Evolutionary conservation across 2,888 invertebrate genomes (phyloP).

Genomic region (Hypselothyrea guttata): DNA sequence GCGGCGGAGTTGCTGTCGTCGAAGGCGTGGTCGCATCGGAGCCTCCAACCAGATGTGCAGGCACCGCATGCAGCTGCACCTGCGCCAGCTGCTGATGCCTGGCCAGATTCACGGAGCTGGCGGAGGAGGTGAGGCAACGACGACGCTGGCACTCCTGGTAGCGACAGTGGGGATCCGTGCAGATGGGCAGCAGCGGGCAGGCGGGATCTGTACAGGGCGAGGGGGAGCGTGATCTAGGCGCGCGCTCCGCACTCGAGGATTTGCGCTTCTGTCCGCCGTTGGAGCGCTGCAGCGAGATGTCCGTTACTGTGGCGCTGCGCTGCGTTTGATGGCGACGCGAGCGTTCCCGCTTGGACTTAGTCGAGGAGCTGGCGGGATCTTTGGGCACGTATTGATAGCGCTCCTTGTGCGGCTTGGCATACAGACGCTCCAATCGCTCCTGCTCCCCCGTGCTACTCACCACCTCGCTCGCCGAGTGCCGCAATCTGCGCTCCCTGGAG

Average conservation of each 20-base stretch:
- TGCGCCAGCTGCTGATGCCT: conserved; percentile 79
- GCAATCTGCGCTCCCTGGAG: conserved; percentile 77
- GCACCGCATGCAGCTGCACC: conserved; percentile 79
- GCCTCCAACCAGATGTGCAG: conserved; percentile 59
- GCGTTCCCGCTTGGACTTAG: conserved; percentile 78
- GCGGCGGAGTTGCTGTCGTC: conserved; percentile 64
- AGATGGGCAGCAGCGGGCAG: conserved; percentile 81
- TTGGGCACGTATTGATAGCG: conserved; percentile 82
- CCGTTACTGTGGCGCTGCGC: conserved; percentile 82
- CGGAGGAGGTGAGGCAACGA: conserved; percentile 62
- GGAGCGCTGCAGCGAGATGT: conserved; percentile 79
- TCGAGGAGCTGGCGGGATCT: conserved; percentile 29
- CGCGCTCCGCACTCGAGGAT: conserved; percentile 81
- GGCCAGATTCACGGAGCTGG: conserved; percentile 73
- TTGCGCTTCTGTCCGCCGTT: conserved; percentile 75
- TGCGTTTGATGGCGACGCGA: conserved; percentile 82
- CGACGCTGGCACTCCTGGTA: conserved; percentile 77
- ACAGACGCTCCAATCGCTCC: conserved; percentile 79
- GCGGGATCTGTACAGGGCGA: conserved; percentile 82
- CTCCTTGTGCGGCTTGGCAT: conserved; percentile 81
- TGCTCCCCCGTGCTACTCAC: conserved; percentile 63
- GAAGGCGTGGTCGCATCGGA: conserved; percentile 75
- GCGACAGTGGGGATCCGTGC: conserved; percentile 82
- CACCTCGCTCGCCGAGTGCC: conserved; percentile 82
- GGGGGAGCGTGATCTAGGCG: conserved; percentile 80